These are phyloP conservation scores for Gymnoscopelus microlampas DNA, from an alignment of 2,797 vertebrate species.

Conservation along the genomic window DNA sequence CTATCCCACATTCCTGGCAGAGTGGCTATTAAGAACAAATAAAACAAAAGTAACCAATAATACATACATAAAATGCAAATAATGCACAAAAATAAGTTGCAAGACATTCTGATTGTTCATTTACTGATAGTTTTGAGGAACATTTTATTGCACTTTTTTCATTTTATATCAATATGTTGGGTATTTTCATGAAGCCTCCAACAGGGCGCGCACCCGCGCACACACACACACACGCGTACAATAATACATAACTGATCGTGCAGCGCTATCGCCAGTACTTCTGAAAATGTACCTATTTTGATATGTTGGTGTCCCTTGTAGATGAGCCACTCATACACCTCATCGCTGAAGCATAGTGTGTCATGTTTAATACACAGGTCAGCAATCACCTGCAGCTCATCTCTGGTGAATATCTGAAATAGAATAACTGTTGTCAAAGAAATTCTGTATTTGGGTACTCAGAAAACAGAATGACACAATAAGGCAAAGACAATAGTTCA, in stretches of 20 bases:
- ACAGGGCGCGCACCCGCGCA: no score
- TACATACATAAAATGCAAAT: not conserved
- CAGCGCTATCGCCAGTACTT: not conserved
- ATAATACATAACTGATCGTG: no score
- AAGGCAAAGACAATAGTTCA: no score
- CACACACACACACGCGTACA: no score
- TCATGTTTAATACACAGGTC: slow-evolving; percentile 94
- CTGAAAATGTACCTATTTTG: slow-evolving; percentile 88
- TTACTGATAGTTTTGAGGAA: no score
- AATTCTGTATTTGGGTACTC: no score
- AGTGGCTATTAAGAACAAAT: slow-evolving; percentile 78
- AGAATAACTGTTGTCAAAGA: slow-evolving; percentile 12
- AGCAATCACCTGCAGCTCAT: slow-evolving; percentile 91
- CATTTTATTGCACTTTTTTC: no score
- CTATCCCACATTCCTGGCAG: slow-evolving; percentile 98
- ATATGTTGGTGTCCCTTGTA: slow-evolving; percentile 91
- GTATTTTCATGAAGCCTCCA: no score
- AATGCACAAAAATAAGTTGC: not conserved
- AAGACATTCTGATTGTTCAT: no score
- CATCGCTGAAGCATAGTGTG: slow-evolving; percentile 94
- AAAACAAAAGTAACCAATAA: slow-evolving; percentile 4
- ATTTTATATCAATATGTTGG: no score
- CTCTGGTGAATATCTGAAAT: slow-evolving; percentile 86
- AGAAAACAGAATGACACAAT: no score
- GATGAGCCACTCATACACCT: slow-evolving; percentile 97